A percentile compares a stretch with the other conserved stretches of the same genome.
Evolutionary conservation across 92 coral and sea anemone genomes (phyloP).

Genomic region (Pocillopora grandis): DNA sequence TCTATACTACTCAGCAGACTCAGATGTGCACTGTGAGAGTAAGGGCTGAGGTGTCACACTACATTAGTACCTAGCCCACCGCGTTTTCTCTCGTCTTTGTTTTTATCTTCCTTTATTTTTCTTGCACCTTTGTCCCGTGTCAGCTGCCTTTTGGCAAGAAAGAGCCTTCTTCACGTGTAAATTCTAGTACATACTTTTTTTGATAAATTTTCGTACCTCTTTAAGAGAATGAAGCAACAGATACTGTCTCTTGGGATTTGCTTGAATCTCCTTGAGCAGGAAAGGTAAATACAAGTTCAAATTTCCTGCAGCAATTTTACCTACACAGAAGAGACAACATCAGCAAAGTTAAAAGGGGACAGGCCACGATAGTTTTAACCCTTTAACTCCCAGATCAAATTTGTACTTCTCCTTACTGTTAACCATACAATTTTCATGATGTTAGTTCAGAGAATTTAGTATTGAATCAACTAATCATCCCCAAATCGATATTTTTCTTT

Average conservation of each 20-base stretch:
- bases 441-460: no score
- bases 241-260: conserved; percentile 91
- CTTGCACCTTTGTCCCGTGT: no score
- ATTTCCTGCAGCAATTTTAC: conserved; percentile 97
- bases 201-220: conserved; percentile 55
- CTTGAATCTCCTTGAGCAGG: conserved; percentile 90
- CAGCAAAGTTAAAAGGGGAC: neutral
- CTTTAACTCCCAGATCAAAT: no score
- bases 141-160: no score
- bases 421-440: no score
- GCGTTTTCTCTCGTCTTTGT: no score
- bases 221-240: conserved; percentile 90
- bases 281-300: conserved; percentile 86
- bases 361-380: neutral
- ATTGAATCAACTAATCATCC: no score
- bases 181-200: no score
- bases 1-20: neutral
- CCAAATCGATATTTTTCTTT: no score
- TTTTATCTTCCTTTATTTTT: no score
- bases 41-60: neutral
- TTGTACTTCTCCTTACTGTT: no score
- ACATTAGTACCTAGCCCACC: neutral
- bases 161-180: no score
- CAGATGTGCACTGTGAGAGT: neutral
- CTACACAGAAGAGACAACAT: conserved; percentile 30